Evolutionary conservation across 2,113 vertebrate genomes (phyloP), one percentile per base, ranked within the genome.

Genomic region (Anoura caudifer): DNA sequence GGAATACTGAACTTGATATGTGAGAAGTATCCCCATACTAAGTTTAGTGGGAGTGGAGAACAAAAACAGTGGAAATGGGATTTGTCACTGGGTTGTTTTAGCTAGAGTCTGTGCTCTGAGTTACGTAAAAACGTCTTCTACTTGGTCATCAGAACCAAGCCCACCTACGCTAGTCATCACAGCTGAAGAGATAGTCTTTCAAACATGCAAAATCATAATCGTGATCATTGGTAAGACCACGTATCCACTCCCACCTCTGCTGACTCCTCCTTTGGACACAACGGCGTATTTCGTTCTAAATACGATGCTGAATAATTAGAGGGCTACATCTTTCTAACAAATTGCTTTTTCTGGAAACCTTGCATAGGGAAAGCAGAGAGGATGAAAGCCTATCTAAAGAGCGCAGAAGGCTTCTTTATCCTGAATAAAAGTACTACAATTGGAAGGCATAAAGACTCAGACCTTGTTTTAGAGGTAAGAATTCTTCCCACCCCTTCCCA

Each of bases 401-500:
- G 98, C 1, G 79, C 96, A 0, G 98, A 98, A 33, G 98, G 97
- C 14, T 94, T 98, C 69, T 98, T 99, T 90, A 96, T 98, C 95
- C 98, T 99, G 76, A 98, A 98, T 2, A 94, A 89, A 95, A 98
- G 95, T 2, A 98, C 98, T 0, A 98, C 96, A 0, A 97, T 99
- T 10, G 99, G 99, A 85, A 98, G 93, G 63, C 98, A 97, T 22
- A 43, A 75, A 75, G 98, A 98, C 36, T 98, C 98, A 0, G 98
- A 99, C 97, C 97, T 99, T 17, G 90, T 99, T 76, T 98, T 99
- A 92, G 97, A 98, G 98, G 99, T 99, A 98, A 94, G 97, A 81
- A 0, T 8, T 9, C 63, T 2, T 14, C 20, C 38, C 5, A 4
- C 43, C 38, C 4, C 4, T 33, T 38, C 15, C 3, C 0, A 1